Conservation (phyloP, 2,113 vertebrate species). For the Nesogale talazaci region DNA sequence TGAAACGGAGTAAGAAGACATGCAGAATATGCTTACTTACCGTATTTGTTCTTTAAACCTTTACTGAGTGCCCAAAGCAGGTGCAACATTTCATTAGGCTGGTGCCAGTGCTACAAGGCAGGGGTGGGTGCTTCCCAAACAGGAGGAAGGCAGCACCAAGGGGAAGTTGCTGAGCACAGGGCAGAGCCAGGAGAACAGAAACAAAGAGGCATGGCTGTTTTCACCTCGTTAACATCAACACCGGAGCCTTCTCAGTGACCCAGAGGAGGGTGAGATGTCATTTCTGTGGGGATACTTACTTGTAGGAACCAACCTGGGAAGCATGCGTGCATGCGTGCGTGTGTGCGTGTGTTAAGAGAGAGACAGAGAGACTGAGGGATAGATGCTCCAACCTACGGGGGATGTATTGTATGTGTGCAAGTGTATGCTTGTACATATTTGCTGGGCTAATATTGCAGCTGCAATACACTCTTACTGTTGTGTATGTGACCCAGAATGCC, state of each 20-base stretch:
- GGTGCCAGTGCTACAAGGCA: not conserved
- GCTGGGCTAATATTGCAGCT: not conserved
- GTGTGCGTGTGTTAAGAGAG: not conserved
- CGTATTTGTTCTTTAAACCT: not conserved
- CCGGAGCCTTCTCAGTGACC: not conserved
- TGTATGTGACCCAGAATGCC: not conserved
- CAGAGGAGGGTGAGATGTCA: not conserved
- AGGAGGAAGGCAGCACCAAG: not conserved
- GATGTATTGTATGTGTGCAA: not conserved
- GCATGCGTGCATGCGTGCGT: rapidly evolving
- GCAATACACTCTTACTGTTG: not conserved
- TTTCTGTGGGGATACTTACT: not conserved
- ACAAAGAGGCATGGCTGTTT: not conserved
- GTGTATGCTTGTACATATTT: not conserved
- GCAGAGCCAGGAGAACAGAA: too few species aligned
- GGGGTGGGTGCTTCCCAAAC: not conserved
- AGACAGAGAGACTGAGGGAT: too few species aligned
- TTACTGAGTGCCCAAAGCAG: not conserved
- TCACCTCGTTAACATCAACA: not conserved
- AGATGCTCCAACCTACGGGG: not conserved
- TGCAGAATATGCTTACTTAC: not conserved
- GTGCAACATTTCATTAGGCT: not conserved
- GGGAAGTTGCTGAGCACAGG: too few species aligned
- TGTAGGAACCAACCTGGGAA: not conserved
- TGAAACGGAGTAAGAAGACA: not conserved